Conservation (phyloP, 2,113 vertebrate species). For the Rhizomys pruinosus region DNA sequence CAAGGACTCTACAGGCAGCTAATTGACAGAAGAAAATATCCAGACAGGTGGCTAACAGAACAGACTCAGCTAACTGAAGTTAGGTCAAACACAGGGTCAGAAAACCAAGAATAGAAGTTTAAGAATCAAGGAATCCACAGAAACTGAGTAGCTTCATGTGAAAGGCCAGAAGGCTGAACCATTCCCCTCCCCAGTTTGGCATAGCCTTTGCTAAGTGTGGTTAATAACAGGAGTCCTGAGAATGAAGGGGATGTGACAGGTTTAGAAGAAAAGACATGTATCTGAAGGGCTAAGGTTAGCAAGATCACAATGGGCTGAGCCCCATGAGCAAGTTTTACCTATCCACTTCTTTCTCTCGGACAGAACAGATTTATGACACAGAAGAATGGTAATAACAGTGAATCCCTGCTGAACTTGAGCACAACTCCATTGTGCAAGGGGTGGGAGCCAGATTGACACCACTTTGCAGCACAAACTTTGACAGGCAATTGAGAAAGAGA, state of each 20-base stretch:
- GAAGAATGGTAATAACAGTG: neutral
- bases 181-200: neutral
- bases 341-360: constrained; percentile 4
- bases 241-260: neutral
- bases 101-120: constrained; percentile 36
- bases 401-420: constrained; percentile 34
- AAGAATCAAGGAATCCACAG: constrained; percentile 39
- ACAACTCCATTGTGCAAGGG: neutral
- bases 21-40: constrained; percentile 74
- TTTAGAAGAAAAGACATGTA: neutral
- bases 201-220: neutral
- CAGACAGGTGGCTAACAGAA: constrained; percentile 72
- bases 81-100: constrained; percentile 48
- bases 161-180: neutral
- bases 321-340: neutral
- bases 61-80: constrained; percentile 30
- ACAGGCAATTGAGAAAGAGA: constrained; percentile 6
- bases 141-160: constrained; percentile 27
- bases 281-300: neutral
- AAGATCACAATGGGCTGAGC: neutral
- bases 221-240: neutral
- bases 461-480: neutral
- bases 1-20: constrained; percentile 67
- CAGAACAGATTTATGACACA: neutral
- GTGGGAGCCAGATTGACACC: neutral